Evolutionary conservation across 2,888 invertebrate genomes (phyloP), one percentile per base, ranked within the genome.

Genomic region (Arctia plantaginis): DNA sequence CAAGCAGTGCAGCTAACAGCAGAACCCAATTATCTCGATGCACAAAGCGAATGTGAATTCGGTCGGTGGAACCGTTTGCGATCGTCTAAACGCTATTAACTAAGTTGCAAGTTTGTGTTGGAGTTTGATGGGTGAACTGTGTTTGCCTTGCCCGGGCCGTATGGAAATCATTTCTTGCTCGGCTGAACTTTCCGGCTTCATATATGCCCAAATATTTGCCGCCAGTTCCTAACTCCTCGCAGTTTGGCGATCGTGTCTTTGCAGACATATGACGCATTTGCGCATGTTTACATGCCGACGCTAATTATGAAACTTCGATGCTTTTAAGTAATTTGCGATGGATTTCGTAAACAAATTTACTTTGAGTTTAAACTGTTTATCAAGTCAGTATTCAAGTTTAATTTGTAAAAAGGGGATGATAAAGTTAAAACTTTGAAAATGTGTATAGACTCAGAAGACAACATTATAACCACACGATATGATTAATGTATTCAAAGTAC

Each of bases 121-220:
- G 90, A 93, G 92, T 94, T 94, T 92, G 93, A 93, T 92, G 93
- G 92, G 92, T 91, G 93, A 91, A 90, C 89, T 87, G 86, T 93
- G 94, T 94, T 94, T 93, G 91, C 91, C 86, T 88, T 89, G 92
- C 90, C 90, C 91, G 92, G 90, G 85, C 87, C 87, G 89, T 92
- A 93, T 94, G 93, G 93, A 94, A 94, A 94, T 94, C 86, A 94
- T 95, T 95, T 94, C 94, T 93, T 94, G 92, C 92, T 91, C 86
- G 90, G 88, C 76, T 87, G 90, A 93, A 92, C 93, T 94, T 93
- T 88, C 90, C 90, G 86, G 90, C 91, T 92, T 89, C 90, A 88
- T 91, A 89, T 91, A 90, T 89, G 91, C 84, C 88, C 93, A 94
- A 94, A 94, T 94, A 94, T 94, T 94, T 93, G 91, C 92, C 84